These are phyloP conservation scores for Rhopalosiphum maidis DNA, from an alignment of 1,140 invertebrate genomes.

Conservation along the genomic window DNA sequence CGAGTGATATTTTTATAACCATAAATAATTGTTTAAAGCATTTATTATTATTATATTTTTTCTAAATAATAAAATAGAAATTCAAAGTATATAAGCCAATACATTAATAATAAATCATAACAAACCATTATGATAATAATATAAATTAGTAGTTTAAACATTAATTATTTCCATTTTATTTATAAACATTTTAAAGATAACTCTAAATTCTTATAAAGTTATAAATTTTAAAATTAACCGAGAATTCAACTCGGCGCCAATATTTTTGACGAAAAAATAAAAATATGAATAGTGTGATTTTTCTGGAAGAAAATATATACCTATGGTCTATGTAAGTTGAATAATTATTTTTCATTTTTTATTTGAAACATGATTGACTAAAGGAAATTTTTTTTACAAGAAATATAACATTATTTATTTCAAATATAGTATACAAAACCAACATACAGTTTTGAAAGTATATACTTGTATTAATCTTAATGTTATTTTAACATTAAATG, in stretches of 20 bases:
- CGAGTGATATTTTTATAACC: background rate
- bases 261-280: background rate
- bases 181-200: background rate
- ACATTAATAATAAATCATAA: background rate
- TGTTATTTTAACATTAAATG: background rate
- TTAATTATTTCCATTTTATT: background rate
- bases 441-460: background rate
- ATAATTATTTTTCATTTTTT: background rate
- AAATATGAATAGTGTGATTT: background rate
- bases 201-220: background rate
- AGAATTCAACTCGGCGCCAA: background rate
- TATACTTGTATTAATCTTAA: background rate
- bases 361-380: background rate
- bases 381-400: background rate
- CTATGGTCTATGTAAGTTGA: background rate
- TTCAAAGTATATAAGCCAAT: background rate
- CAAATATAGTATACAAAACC: background rate
- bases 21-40: background rate
- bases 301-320: background rate
- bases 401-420: background rate
- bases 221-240: background rate
- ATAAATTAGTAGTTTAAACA: background rate
- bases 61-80: background rate
- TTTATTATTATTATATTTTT: background rate
- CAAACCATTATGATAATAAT: background rate